Percentiles rank a stretch among this genome's conserved stretches.
These are phyloP conservation scores for Dorcus parallelipipedus DNA, from an alignment of 2,888 invertebrate genomes.

Conservation along the genomic window DNA sequence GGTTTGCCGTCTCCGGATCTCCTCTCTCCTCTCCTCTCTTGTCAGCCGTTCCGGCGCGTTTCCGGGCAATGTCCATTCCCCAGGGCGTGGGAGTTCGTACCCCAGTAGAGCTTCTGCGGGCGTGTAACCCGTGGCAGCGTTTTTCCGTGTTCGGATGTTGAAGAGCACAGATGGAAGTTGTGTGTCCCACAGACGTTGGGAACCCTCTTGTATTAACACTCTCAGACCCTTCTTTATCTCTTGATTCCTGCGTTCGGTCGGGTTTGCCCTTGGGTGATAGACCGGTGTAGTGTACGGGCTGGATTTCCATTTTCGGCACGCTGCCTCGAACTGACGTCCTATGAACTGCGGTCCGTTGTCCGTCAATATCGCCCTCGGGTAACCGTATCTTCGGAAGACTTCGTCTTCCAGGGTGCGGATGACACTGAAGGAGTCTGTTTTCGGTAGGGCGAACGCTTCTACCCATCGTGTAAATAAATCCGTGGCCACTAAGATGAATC, in stretches of 20 bases:
- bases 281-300: slow-evolving; percentile 24
- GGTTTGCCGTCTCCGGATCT: no score
- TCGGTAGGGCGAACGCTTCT: slow-evolving; percentile 23
- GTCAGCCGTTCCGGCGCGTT: no score
- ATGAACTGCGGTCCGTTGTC: slow-evolving; percentile 18
- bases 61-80: slow-evolving; percentile 4
- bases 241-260: slow-evolving; percentile 27
- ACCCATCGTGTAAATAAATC: slow-evolving; percentile 28
- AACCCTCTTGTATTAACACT: background rate
- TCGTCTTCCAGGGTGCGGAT: slow-evolving; percentile 11
- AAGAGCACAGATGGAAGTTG: slow-evolving; percentile 2
- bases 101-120: slow-evolving; percentile 16
- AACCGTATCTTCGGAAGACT: slow-evolving; percentile 18
- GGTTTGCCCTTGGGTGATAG: slow-evolving; percentile 28
- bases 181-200: slow-evolving; percentile 7
- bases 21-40: no score
- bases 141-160: slow-evolving; percentile 11
- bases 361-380: slow-evolving; percentile 11
- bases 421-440: slow-evolving; percentile 3
- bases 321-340: slow-evolving; percentile 3
- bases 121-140: slow-evolving; percentile 16
- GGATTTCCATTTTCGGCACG: slow-evolving; percentile 15
- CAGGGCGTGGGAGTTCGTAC: slow-evolving; percentile 11
- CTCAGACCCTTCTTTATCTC: slow-evolving; percentile 28
- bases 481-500: slow-evolving; percentile 23